phyloP scores from a whole-genome alignment of 2,888 invertebrate genomes.

The Globia sparganii region DNA sequence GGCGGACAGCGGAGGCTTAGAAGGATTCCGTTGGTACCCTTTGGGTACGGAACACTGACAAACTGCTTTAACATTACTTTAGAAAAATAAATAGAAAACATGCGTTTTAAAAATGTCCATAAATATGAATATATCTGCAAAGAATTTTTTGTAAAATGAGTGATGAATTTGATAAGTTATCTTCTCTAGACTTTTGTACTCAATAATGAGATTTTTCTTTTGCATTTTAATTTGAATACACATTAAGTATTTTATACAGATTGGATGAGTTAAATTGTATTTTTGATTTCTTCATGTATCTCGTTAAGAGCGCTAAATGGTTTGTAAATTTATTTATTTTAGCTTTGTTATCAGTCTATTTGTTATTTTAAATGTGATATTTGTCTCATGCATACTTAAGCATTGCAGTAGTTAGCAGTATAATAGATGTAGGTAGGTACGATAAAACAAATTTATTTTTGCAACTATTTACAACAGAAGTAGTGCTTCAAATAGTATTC shows the following conservation, averaged over 20 bases:
- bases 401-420: neutral
- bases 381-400: neutral
- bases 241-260: constrained; percentile 17
- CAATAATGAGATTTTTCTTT: constrained; percentile 37
- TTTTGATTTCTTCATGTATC: constrained; percentile 43
- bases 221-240: constrained; percentile 26
- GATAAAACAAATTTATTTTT: neutral
- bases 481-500: too few relatives aligned
- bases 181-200: constrained; percentile 18
- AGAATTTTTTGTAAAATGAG: constrained; percentile 1
- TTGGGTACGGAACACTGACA: neutral
- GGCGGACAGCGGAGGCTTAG: neutral
- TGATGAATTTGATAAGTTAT: constrained; percentile 25
- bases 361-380: constrained; percentile 3
- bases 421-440: neutral
- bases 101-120: neutral
- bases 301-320: constrained; percentile 10
- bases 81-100: constrained; percentile 12
- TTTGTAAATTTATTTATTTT: constrained; percentile 21
- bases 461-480: neutral
- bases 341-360: neutral
- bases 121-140: neutral
- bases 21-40: neutral
- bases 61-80: too few relatives aligned
- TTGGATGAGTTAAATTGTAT: constrained; percentile 37